Conservation (phyloP, 2,888 invertebrate genomes). For the Acrocyrtus sp. region DNA sequence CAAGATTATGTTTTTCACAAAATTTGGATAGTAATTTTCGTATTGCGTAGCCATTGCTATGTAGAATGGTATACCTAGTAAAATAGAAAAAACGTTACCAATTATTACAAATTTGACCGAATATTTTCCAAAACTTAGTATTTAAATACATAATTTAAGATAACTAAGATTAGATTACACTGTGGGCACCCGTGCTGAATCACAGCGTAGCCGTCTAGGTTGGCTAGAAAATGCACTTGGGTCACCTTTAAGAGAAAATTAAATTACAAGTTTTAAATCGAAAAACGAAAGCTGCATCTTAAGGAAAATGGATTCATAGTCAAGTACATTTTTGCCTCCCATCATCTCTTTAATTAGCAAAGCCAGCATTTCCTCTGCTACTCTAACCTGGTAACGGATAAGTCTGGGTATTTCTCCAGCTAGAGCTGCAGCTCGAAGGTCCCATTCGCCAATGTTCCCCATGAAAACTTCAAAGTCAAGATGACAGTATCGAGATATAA, state of each 20-base stretch:
- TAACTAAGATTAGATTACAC: no score
- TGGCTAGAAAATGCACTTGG: constrained; percentile 3
- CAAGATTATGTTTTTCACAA: constrained; percentile 8
- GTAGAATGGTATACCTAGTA: constrained; percentile 7
- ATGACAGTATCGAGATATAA: no score
- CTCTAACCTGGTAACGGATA: neutral
- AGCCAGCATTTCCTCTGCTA: neutral
- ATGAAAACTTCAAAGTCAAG: no score
- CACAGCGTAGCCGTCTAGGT: constrained; percentile 8
- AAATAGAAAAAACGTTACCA: no score
- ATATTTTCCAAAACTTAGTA: no score
- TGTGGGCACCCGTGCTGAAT: constrained; percentile 9
- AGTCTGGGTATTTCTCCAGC: constrained; percentile 2
- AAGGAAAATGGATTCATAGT: no score
- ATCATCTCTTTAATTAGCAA: neutral
- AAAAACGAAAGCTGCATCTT: no score
- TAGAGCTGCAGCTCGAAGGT: constrained; percentile 3
- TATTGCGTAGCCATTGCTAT: neutral
- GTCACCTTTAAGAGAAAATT: no score
- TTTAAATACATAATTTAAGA: no score
- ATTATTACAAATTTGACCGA: no score
- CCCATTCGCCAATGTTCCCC: constrained; percentile 14
- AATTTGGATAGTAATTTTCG: constrained; percentile 11
- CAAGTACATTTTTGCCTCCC: constrained; percentile 5
- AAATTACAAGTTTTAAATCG: no score